phyloP scores from a whole-genome alignment of 1,140 invertebrate genomes.

The Drosophila sp. region DNA sequence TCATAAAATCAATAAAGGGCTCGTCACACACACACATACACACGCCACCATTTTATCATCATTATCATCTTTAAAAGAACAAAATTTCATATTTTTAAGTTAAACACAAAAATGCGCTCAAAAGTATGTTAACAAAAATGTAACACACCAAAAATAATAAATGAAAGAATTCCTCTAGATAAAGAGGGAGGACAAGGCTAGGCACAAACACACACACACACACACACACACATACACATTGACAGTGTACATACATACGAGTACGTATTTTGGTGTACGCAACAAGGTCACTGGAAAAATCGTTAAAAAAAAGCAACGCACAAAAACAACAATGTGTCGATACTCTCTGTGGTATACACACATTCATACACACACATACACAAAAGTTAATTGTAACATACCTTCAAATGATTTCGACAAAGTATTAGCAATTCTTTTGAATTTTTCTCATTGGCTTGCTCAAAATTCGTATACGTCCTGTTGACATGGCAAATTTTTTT shows the following conservation, averaged over 20 bases:
- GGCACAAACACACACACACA: slow-evolving; percentile 36
- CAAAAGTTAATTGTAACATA: not conserved
- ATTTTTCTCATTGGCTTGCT: not conserved
- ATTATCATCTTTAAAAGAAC: slow-evolving; percentile 29
- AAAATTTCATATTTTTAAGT: not conserved
- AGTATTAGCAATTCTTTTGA: not conserved
- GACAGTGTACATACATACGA: slow-evolving; percentile 21
- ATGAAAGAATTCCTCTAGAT: slow-evolving; percentile 10
- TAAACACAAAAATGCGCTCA: slow-evolving; percentile 28
- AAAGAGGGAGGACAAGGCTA: slow-evolving; percentile 59
- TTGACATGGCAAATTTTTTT: not conserved
- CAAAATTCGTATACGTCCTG: not conserved
- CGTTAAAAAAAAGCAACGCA: slow-evolving; percentile 69
- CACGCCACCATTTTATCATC: slow-evolving; percentile 34
- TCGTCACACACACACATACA: slow-evolving; percentile 42
- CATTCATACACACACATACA: slow-evolving; percentile 23
- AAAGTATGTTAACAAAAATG: slow-evolving; percentile 64
- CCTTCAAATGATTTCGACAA: not conserved
- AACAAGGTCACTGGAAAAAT: slow-evolving; percentile 83
- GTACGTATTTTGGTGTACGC: slow-evolving; percentile 70
- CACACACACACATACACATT: slow-evolving; percentile 16
- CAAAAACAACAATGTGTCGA: slow-evolving; percentile 46
- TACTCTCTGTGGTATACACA: slow-evolving; percentile 57
- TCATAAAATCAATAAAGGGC: slow-evolving; percentile 76
- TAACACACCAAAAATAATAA: slow-evolving; percentile 36